Base-by-base conservation (phyloP, 2,113 vertebrate genomes). In the Grammomys dolichurus region DNA sequence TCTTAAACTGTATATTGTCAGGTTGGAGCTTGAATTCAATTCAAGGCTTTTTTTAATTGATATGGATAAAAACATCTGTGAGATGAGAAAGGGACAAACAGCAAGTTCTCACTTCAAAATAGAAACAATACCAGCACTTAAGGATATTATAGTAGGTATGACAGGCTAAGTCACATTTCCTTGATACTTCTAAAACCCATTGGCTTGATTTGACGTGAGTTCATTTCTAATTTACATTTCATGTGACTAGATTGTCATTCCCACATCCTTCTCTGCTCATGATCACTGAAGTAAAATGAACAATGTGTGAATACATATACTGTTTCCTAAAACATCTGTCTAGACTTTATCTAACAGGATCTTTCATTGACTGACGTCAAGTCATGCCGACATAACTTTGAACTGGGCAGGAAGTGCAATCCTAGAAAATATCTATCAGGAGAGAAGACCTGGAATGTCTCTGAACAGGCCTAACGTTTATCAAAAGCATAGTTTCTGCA, bases 1-100 rank as follows among this genome's bases (percentile, higher is more conserved):
- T 97, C 94, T 92, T 94, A 87, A 73, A 69, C 80, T 84, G 84
- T 72, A 84, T 93, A 92, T 95, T 96, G 80, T 78, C 90, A 96
- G 65, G 78, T 65, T 92, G 94, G 87, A 93, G 92, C 70, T 12
- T 77, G 48, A 87, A 51, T 89, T 51, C 92, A 94, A 80, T 24
- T 82, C 36, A 82, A 60, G 54, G 19, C 36, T 58, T 81, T 10
- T 82, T 40, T 92, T 77, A 94, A 90, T 96, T 93, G 63, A 95
- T 94, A 58, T 92, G 56, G 63, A 87, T 94, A 97, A 96, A 46
- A 95, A 90, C 69, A 87, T 95, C 90, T 63, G 12, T 46, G 70
- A 78, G 63, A 92, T 87, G 95, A 93, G 92, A 82, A 80, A 91
- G 60, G 69, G 33, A 69, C 73, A 89, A 36, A 63, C 48, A 85